Base-by-base conservation (phyloP, 2,888 invertebrate species). In the Ophion slaviceki region DNA sequence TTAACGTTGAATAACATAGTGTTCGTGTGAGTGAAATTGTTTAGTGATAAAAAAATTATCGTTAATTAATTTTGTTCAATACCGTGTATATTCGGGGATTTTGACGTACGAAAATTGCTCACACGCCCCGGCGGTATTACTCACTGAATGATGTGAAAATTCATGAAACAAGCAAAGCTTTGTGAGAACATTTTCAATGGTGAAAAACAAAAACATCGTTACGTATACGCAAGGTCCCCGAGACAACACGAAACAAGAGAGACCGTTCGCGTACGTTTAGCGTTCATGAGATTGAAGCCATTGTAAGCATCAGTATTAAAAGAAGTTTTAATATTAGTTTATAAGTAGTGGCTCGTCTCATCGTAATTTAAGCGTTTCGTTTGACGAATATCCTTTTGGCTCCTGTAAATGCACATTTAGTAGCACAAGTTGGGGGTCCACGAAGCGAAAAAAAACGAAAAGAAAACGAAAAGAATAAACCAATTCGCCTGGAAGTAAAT, bases 291-390 rank as follows among this genome's bases (percentile, higher is more conserved):
- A 80, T 86, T 76, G 85, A 82, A 86, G 84, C 86, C 86, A 89
- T 90, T 77, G 83, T 84, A 88, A 78, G 68, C 78, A 87, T 85
- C 88, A 90, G 89, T 90, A 90, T 90, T 90, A 90, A 84, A 84
- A 85, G 86, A 70, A 59, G 28, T 83, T 84, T 88, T 85, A 77
- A 81, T 84, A 78, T 45, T 83, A 83, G 70, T 81, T 83, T 83
- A 78, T 53, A 61, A 86, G 75, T 78, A 80, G 66, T 86, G 86
- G 83, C 86, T 72, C 80, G 53, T 77, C 86, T 86, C 76, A 62
- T 82, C 20, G 74, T 64, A 62, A 75, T n/a, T 24, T 67, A 28
- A 66, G 32, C 66, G 6, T 62, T 47, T 70, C 32, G 47, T 62
- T 79, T n/a, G 61, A 61, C 24, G 8, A 61, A 8, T 3, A 53